Evolutionary conservation across 2,888 invertebrate genomes (phyloP), one percentile per base, ranked within the genome.

Genomic region (Osedax frankpressi): DNA sequence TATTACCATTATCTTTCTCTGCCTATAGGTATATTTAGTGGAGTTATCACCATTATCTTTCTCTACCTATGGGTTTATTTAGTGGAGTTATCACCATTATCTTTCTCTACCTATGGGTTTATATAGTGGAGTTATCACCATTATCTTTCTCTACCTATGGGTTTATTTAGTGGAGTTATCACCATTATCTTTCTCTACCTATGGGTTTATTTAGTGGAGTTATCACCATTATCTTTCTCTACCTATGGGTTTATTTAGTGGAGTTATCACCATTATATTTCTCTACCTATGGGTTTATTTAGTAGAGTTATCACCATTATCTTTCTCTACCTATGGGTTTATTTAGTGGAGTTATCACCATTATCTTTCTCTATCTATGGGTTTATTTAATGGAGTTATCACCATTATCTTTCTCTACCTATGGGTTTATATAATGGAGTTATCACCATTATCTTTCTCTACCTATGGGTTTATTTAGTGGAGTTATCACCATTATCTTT

Each of bases 341-440:
- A 88, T 80, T 87, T 87, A 0, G 81, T 79, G n/a, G n/a, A n/a
- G n/a, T 19, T 44, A 6, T 44, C 44, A 11, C 44, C 44, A 11
- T 6, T 11, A 19, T 19, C 44, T 44, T 11, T 44, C 44, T 44
- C 44, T 44, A 11, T 44, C 44, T 44, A 6, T 11, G 44, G 11
- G 11, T 44, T 11, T 44, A 44, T 6, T 44, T 11, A 44, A 44
- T 19, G 44, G 6, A 19, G 44, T n/a, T 83, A 79, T 87, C 87
- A 78, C 88, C 88, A 1, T 77, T 77, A 2, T 84, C 76, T 1
- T 84, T 85, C 6, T 83, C 80, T 14, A 81, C 82, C 71, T 79
- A 79, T 6, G 82, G 87, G 1, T 86, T 86, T 59, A 88, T 80
- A 80, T 87, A 88, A 80, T 88, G 88, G 1, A 87, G n/a, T n/a